Base-by-base conservation (phyloP, 2,113 vertebrate species). In the Chloroceryle aenea region DNA sequence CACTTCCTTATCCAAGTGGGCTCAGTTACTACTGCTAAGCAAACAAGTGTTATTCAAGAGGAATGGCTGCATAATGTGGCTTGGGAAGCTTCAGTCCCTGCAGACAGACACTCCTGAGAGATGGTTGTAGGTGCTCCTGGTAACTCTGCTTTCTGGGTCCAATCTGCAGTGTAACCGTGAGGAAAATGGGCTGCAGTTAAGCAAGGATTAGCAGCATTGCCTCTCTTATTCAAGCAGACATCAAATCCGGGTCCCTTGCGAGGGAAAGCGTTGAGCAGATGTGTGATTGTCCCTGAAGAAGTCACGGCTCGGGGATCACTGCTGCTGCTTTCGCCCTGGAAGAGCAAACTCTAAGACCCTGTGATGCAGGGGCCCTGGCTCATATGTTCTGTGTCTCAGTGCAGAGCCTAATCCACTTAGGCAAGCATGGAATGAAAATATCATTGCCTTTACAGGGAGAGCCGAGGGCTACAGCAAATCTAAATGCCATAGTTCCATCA, bases 391-490 rank as follows among this genome's bases (percentile, higher is more conserved):
- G 50, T 85, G 64, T 74, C 87, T 94, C 79, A 59, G 29, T 92
- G 72, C 36, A 83, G 83, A 94, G 56, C 86, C 80, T 96, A 97
- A 97, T 97, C 96, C 83, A 95, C 86, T 94, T 96, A 96, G 80
- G 92, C 90, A 93, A 96, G 92, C 80, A 75, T 4, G 2, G 76
- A 93, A 83, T 89, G 95, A 92, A 95, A 93, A 89, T 96, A 92
- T 89, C 88, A 84, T 87, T 85, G 88, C 83, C 68, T 93, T 92
- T 72, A 72, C 76, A 52, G 64, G 6, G 22, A 93, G 73, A 93
- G 92, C 95, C 69, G 20, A 93, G 89, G 96, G 93, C 92, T 95
- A 93, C 79, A 68, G 61, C 71, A 90, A 90, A 90, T 93, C 80
- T 84, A 78, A 95, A 93, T 78, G 76, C 73, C 84, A 61, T 48